A percentile compares a stretch with the other conserved stretches of the same genome.
Evolutionary conservation across 2,113 vertebrate genomes (phyloP).

Genomic region (Numenius arquata): DNA sequence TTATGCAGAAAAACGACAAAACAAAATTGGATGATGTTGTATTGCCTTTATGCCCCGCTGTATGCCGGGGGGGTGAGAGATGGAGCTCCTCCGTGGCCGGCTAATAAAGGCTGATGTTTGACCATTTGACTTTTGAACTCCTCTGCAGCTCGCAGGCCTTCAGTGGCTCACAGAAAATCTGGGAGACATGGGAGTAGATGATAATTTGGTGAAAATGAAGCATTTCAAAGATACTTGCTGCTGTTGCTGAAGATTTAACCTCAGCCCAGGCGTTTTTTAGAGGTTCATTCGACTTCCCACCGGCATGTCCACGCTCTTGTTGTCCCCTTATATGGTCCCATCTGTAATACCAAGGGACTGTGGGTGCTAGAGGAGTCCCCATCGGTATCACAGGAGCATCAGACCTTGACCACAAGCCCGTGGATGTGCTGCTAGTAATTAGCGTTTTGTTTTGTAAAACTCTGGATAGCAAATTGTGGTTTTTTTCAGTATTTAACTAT

Average conservation of each 20-base stretch:
- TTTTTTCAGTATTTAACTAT: accelerated
- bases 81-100: background rate
- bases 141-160: background rate
- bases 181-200: background rate
- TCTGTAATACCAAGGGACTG: accelerated
- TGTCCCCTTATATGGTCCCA: background rate
- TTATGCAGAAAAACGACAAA: conserved; percentile 11
- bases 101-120: background rate
- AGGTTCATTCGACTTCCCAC: background rate
- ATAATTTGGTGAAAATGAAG: background rate
- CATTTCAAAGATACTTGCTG: background rate
- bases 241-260: background rate
- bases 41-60: background rate
- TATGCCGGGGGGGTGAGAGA: background rate
- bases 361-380: background rate
- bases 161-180: background rate
- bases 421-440: background rate
- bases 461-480: background rate
- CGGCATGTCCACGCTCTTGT: too few relatives aligned
- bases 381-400: accelerated
- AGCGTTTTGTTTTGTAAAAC: background rate
- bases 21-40: background rate
- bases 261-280: background rate
- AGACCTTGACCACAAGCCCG: accelerated
- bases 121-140: background rate